A percentile compares a stretch with the other conserved stretches of the same genome.
These are phyloP conservation scores for Collichthys lucidus DNA, from an alignment of 2,113 vertebrate species.

Conservation along the genomic window DNA sequence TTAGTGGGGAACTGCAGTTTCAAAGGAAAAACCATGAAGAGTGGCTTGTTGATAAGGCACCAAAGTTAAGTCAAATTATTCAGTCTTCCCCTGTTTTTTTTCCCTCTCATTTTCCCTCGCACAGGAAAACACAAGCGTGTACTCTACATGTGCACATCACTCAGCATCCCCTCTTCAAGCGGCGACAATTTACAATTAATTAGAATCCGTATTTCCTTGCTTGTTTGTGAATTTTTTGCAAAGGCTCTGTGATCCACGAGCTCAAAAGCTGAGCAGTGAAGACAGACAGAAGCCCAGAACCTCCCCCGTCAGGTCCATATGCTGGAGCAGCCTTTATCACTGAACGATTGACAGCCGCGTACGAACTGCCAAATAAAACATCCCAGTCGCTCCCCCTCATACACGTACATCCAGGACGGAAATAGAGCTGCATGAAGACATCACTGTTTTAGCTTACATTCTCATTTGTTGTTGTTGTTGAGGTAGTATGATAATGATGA, in stretches of 20 bases:
- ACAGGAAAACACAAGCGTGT: slow-evolving; percentile 60
- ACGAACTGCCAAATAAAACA: slow-evolving; percentile 61
- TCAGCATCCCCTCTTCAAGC: slow-evolving; percentile 58
- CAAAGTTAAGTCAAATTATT: slow-evolving; percentile 79
- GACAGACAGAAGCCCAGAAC: slow-evolving; percentile 58
- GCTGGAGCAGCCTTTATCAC: slow-evolving; percentile 54
- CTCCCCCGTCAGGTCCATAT: slow-evolving; percentile 62
- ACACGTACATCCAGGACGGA: slow-evolving; percentile 44
- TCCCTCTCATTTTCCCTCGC: slow-evolving; percentile 39
- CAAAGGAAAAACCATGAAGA: slow-evolving; percentile 78
- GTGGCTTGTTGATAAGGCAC: slow-evolving; percentile 79
- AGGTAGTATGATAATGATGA: neutral
- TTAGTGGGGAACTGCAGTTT: slow-evolving; percentile 77
- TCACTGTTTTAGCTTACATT: slow-evolving; percentile 20
- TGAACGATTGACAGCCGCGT: slow-evolving; percentile 57
- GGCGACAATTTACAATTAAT: slow-evolving; percentile 76
- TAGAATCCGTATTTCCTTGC: slow-evolving; percentile 64
- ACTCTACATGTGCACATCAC: slow-evolving; percentile 58
- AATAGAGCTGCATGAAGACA: slow-evolving; percentile 19
- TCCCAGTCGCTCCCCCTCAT: slow-evolving; percentile 49
- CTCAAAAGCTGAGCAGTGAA: slow-evolving; percentile 62
- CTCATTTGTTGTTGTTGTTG: slow-evolving; percentile 7
- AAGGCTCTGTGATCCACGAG: slow-evolving; percentile 58
- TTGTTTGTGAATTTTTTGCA: slow-evolving; percentile 65
- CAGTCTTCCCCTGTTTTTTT: slow-evolving; percentile 61